A percentile compares a stretch with the other conserved stretches of the same genome.
phyloP scores from a whole-genome alignment of 2,888 invertebrate genomes.

The Julus scandinavius region DNA sequence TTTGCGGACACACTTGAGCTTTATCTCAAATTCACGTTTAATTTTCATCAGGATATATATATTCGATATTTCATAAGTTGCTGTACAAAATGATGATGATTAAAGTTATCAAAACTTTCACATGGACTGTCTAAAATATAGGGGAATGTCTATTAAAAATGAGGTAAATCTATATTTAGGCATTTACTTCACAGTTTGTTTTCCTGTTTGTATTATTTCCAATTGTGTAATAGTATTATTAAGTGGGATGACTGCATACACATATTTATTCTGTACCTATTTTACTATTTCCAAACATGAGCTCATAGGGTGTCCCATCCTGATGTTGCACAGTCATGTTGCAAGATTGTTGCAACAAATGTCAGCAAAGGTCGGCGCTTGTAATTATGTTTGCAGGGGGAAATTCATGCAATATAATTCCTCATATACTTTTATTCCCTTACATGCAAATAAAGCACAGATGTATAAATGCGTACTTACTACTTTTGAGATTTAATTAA shows the following conservation, averaged over 20 bases:
- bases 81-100: no score
- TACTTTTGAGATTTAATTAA: no score
- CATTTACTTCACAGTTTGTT: no score
- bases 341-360: background rate
- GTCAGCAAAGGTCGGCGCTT: background rate
- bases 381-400: background rate
- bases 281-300: background rate
- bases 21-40: no score
- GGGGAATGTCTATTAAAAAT: no score
- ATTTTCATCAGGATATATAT: no score
- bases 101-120: no score
- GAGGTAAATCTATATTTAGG: no score
- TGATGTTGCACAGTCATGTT: constrained; percentile 14
- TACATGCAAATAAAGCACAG: background rate
- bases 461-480: background rate
- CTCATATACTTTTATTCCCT: background rate
- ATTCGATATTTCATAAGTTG: no score
- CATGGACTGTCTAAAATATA: no score
- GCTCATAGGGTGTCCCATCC: background rate
- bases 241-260: background rate
- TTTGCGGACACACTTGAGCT: no score
- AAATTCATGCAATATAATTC: constrained; percentile 5
- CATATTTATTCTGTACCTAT: background rate
- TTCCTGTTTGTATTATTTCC: background rate
- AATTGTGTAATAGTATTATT: background rate